phyloP scores from a whole-genome alignment of 2,797 vertebrate species.

The Hydrocynus forskahlii region DNA sequence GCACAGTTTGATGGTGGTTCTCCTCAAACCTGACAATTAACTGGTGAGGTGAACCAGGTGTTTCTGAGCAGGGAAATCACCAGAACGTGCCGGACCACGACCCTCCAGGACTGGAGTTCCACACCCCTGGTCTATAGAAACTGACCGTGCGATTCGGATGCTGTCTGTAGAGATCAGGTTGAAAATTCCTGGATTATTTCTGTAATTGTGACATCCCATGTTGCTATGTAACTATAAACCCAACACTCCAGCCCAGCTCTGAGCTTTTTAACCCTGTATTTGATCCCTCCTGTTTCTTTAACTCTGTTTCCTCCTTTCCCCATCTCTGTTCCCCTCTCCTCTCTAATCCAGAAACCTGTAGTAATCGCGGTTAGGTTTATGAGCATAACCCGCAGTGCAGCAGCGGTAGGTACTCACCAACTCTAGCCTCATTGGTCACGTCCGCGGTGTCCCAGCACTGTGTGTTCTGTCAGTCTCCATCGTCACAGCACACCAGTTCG shows the following conservation, averaged over 20 bases:
- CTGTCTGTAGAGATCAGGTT: background rate
- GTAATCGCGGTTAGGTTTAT: conserved; percentile 97
- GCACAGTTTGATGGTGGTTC: too few species aligned
- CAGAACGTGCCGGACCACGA: too few species aligned
- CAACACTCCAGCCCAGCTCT: background rate
- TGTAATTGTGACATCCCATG: background rate
- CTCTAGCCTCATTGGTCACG: conserved; percentile 54
- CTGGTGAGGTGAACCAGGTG: too few species aligned
- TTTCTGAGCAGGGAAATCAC: too few species aligned
- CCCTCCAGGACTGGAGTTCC: too few species aligned
- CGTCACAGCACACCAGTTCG: conserved; percentile 24
- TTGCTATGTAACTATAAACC: background rate
- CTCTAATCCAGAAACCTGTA: conserved; percentile 90
- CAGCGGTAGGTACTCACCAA: conserved; percentile 88
- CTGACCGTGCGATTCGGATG: background rate
- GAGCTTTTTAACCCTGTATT: conserved; percentile 19
- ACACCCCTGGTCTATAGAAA: too few species aligned
- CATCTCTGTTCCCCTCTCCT: conserved; percentile 76
- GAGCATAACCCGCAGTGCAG: conserved; percentile 90
- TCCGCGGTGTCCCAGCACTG: conserved; percentile 57
- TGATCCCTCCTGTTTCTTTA: conserved; percentile 70
- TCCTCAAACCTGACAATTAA: too few species aligned
- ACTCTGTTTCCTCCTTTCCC: conserved; percentile 77
- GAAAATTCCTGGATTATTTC: background rate
- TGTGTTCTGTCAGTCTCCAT: conserved; percentile 52